Evolutionary conservation across 2,113 vertebrate species (phyloP).

Genomic region (Labeo catla): DNA sequence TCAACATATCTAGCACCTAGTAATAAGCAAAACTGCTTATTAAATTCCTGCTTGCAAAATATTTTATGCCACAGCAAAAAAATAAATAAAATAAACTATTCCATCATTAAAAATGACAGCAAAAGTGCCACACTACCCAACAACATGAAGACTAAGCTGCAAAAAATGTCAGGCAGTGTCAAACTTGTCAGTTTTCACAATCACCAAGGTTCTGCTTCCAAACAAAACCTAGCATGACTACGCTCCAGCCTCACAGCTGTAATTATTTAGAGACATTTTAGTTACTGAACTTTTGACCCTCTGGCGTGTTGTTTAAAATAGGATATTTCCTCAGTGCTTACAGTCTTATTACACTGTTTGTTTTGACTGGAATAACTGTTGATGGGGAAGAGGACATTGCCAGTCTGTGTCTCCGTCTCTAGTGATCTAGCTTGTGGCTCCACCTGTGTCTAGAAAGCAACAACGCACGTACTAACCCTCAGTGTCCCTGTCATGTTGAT

Average conservation of each 20-base stretch:
- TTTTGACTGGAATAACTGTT: not conserved
- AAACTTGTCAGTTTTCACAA: not conserved
- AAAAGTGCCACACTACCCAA: not conserved
- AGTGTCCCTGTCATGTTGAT: not conserved
- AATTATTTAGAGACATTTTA: not conserved
- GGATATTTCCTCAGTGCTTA: not conserved
- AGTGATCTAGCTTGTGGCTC: not conserved
- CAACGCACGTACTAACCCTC: not conserved
- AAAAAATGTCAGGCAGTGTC: not conserved
- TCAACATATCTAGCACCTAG: not conserved
- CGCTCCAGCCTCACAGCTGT: not conserved
- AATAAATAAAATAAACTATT: not conserved
- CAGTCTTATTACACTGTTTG: not conserved
- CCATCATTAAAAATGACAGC: not conserved
- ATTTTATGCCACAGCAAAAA: not conserved
- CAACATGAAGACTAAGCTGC: not conserved
- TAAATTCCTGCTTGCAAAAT: not conserved
- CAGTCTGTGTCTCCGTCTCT: not conserved
- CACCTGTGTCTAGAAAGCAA: not conserved
- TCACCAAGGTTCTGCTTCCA: not conserved
- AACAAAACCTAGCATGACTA: not conserved
- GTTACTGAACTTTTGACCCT: not conserved
- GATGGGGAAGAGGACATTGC: not conserved
- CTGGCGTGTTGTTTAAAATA: not conserved
- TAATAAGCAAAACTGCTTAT: not conserved